phyloP scores from a whole-genome alignment of 2,888 invertebrate genomes.

The Netelia fuscicornis region DNA sequence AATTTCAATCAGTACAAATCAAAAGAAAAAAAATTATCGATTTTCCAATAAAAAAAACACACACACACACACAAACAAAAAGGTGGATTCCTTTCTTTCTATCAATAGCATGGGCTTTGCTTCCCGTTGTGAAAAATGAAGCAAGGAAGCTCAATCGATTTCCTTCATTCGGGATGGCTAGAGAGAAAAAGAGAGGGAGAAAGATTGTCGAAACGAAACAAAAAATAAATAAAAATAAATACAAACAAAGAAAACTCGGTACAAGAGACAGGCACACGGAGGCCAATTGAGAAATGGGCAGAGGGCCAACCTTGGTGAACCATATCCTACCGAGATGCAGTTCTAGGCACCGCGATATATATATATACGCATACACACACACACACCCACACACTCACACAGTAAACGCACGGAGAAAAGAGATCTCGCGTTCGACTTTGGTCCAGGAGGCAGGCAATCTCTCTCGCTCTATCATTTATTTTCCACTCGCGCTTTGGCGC shows the following conservation, averaged over 20 bases:
- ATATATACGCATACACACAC: neutral
- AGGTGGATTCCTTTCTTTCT: neutral
- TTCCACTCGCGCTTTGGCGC: slow-evolving; percentile 34
- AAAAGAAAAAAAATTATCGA: neutral
- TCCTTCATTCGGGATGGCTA: neutral
- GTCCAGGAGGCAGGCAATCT: slow-evolving; percentile 13
- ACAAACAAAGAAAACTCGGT: neutral
- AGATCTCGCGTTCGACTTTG: slow-evolving; percentile 30
- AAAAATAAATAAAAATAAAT: neutral
- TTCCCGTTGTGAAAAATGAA: slow-evolving; percentile 20
- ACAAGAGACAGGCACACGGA: slow-evolving; percentile 39
- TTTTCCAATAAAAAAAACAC: neutral
- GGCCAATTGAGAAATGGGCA: slow-evolving; percentile 67
- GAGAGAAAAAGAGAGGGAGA: neutral
- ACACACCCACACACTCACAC: neutral
- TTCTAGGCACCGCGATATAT: slow-evolving; percentile 28
- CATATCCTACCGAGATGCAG: slow-evolving; percentile 54
- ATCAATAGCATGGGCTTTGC: too few species aligned
- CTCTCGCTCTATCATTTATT: slow-evolving; percentile 43
- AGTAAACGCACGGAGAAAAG: slow-evolving; percentile 2
- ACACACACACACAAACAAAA: neutral
- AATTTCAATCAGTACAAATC: neutral
- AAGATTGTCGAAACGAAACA: too few species aligned
- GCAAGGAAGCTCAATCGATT: slow-evolving; percentile 47
- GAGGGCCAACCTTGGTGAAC: slow-evolving; percentile 62